phyloP scores from a whole-genome alignment of 2,113 vertebrate species.

The Pedionomus torquatus region DNA sequence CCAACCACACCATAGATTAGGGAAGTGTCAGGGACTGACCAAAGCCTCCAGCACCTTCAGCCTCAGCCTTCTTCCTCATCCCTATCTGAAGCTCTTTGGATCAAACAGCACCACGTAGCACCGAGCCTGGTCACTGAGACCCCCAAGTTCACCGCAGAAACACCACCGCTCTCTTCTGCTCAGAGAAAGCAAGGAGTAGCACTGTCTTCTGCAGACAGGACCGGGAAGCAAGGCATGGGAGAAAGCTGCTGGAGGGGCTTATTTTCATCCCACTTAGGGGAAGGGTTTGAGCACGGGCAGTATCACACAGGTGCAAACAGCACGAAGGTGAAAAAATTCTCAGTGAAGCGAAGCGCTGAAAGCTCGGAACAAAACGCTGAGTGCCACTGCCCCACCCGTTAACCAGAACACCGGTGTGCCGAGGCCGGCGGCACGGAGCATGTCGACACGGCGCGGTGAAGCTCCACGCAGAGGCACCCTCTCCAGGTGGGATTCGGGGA shows the following conservation, averaged over 20 bases:
- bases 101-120: accelerated
- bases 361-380: background rate
- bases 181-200: background rate
- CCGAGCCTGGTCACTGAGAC: background rate
- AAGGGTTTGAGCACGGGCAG: background rate
- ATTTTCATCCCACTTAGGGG: background rate
- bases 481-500: accelerated
- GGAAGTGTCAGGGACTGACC: background rate
- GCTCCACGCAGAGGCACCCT: background rate
- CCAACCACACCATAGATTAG: background rate
- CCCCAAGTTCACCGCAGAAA: background rate
- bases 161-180: background rate
- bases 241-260: background rate
- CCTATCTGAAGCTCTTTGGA: background rate
- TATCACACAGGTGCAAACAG: background rate
- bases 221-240: background rate
- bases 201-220: background rate
- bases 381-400: background rate
- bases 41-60: background rate
- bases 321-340: background rate
- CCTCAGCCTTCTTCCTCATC: background rate
- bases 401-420: accelerated
- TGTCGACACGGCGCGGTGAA: accelerated
- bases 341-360: background rate
- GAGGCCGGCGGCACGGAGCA: background rate